Evolutionary conservation across 2,113 vertebrate species (phyloP).

Genomic region (Mobula birostris): DNA sequence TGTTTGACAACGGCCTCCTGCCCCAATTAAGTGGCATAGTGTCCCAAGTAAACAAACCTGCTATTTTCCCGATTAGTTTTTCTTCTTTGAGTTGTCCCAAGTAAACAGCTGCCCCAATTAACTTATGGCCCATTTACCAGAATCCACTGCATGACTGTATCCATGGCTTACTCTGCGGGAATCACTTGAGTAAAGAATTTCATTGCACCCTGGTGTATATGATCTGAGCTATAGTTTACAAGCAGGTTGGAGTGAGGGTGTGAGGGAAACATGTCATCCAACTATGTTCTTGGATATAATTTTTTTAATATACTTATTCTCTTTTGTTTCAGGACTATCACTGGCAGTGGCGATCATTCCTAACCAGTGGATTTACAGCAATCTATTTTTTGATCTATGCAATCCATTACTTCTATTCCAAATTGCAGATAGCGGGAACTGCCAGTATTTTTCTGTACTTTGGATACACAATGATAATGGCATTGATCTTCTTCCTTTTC

Average conservation of each 20-base stretch:
- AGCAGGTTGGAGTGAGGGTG: background rate
- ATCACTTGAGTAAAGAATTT: no score
- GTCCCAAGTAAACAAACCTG: no score
- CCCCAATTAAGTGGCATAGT: no score
- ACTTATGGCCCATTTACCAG: no score
- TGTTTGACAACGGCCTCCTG: no score
- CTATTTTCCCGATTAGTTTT: no score
- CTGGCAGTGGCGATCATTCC: constrained; percentile 97
- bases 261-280: background rate
- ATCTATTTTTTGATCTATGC: constrained; percentile 91
- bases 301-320: constrained; percentile 2
- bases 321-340: constrained; percentile 77
- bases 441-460: constrained; percentile 89
- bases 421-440: constrained; percentile 83
- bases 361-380: constrained; percentile 94
- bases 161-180: no score
- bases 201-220: no score
- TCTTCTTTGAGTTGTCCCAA: no score
- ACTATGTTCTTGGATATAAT: background rate
- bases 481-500: constrained; percentile 90
- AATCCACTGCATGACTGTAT: no score
- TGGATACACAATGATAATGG: constrained; percentile 91
- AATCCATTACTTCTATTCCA: constrained; percentile 87
- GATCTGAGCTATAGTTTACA: no score
- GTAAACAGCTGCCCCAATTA: no score